Percentiles rank a stretch among this genome's conserved stretches.
phyloP scores from a whole-genome alignment of 1,140 invertebrate species.

The Drosophila lowei region DNA sequence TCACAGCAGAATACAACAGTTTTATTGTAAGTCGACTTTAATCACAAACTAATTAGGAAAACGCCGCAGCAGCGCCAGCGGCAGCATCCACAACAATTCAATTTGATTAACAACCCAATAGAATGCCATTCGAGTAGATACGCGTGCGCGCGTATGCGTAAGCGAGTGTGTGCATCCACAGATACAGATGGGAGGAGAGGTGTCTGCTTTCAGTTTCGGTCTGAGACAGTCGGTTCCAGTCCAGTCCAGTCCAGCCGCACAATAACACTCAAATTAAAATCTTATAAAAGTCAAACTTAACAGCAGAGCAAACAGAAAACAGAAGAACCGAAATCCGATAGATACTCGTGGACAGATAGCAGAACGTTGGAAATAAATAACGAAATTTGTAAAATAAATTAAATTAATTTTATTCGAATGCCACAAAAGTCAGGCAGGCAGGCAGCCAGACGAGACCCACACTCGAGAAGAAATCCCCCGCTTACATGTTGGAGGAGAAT shows the following conservation, averaged over 20 bases:
- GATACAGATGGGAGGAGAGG: constrained; percentile 17
- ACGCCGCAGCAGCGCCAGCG: constrained; percentile 16
- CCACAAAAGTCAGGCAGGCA: constrained; percentile 3
- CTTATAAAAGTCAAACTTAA: constrained; percentile 69
- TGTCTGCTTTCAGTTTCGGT: constrained; percentile 58
- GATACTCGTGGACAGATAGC: constrained; percentile 25
- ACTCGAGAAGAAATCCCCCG: constrained; percentile 34
- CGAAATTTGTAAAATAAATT: constrained; percentile 52
- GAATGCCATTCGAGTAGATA: constrained; percentile 23
- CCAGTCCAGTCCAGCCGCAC: background rate
- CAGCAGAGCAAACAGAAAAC: constrained; percentile 21
- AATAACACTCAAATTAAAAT: constrained; percentile 77
- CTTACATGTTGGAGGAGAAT: constrained; percentile 30
- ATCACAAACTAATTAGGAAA: constrained; percentile 72
- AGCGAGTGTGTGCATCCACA: background rate
- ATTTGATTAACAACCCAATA: constrained; percentile 59
- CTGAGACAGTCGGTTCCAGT: background rate
- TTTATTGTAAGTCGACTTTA: constrained; percentile 56
- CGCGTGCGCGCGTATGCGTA: background rate
- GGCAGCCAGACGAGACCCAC: constrained; percentile 11
- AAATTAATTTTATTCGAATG: constrained; percentile 63
- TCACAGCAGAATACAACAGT: background rate
- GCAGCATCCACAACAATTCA: constrained; percentile 22
- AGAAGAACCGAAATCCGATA: constrained; percentile 58
- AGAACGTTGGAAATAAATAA: constrained; percentile 60